Base-by-base conservation (phyloP, 2,797 vertebrate species). In the Hybognathus amarus region DNA sequence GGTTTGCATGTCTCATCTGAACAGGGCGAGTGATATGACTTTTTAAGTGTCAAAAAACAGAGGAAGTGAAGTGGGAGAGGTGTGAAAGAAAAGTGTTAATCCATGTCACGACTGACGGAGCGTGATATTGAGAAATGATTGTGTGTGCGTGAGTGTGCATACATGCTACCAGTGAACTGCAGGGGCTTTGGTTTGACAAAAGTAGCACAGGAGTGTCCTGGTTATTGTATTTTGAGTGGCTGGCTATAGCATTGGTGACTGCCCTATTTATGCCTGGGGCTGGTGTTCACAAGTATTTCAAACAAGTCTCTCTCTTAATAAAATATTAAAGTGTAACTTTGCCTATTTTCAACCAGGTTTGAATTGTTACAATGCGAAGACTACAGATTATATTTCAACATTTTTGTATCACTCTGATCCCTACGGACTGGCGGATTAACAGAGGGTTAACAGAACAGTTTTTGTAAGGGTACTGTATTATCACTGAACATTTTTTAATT, bases 41-140 rank as follows among this genome's bases (percentile, higher is more conserved):
- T 67, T 77, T 77, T 38, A 83, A 77, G 30, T 77, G 75, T 70
- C 2, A 78, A 59, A 54, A 76, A 69, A 38, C 30, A 20, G n/a
- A 77, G 45, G 15, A 71, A 80, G 52, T 33, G 38, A 75, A 70
- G 63, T 42, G 45, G 42, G 56, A 67, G 42, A 73, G 27, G 75
- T 66, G 85, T 77, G 75, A 82, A 78, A 67, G 74, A 40, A 78
- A 78, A 54, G 73, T 82, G 79, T 67, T 73, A 77, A 74, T 71
- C 61, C 68, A 50, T 77, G 45, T 77, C 77, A 79, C 64, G 22
- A 69, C 47, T 56, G 63, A 68, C 47, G 2, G 64, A 69, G 77
- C 77, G 10, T 79, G 77, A 68, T 79, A 79, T 79, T 67, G 77
- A 52, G 77, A 68, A 79, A 79, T 79, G 42, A 78, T 78, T 66